Conservation (phyloP, 2,113 vertebrate genomes). For the Stegostoma tigrinum region DNA sequence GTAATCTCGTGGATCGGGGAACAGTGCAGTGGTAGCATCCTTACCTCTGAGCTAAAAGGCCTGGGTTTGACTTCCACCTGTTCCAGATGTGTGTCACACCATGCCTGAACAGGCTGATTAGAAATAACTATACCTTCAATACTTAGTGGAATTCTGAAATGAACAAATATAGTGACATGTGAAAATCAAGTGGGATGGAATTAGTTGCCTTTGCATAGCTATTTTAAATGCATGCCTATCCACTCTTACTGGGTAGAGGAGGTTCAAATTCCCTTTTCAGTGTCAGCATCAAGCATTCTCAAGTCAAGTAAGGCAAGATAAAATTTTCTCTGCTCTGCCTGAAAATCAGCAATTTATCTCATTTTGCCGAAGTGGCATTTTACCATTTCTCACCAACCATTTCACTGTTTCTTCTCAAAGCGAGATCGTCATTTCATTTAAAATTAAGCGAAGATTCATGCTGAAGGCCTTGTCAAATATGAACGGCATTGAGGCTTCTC, state of each 20-base stretch:
- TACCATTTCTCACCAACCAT: not conserved
- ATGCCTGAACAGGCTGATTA: too few species aligned
- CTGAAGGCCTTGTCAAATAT: not conserved
- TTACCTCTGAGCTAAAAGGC: too few species aligned
- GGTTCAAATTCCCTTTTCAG: not conserved
- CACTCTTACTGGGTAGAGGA: not conserved
- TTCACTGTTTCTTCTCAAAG: not conserved
- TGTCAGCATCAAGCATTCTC: not conserved
- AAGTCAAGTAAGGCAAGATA: not conserved
- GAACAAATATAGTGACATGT: not conserved
- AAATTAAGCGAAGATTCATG: not conserved
- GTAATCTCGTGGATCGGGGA: too few species aligned
- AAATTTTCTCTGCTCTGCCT: not conserved
- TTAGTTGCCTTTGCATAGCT: not conserved
- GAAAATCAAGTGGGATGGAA: not conserved
- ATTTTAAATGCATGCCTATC: not conserved
- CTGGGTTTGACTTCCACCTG: too few species aligned
- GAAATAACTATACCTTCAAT: too few species aligned
- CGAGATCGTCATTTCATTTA: not conserved
- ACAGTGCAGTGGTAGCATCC: too few species aligned
- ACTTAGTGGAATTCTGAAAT: too few species aligned
- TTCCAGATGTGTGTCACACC: too few species aligned
- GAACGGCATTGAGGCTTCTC: not conserved
- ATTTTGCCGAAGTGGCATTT: not conserved
- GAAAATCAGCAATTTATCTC: not conserved